phyloP scores from a whole-genome alignment of 2,888 invertebrate species.

The Invenusta paracnida region DNA sequence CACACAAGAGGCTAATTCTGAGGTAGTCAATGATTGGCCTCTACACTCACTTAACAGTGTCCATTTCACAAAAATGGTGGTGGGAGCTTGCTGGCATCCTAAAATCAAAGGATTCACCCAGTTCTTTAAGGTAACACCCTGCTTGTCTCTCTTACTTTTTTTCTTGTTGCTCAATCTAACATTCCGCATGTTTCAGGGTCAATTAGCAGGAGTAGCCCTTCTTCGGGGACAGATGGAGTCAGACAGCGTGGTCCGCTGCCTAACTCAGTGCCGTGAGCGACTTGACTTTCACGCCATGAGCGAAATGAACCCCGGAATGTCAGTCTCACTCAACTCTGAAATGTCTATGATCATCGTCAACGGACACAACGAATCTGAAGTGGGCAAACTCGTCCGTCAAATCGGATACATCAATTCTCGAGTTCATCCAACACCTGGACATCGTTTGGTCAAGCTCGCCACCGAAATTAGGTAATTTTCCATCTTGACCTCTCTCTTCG shows the following conservation, averaged over 20 bases:
- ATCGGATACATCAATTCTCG: constrained; percentile 85
- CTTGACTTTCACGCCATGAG: constrained; percentile 67
- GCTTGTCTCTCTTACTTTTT: too few relatives aligned
- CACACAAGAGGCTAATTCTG: constrained; percentile 75
- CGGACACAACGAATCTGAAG: constrained; percentile 81
- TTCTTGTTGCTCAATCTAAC: too few relatives aligned
- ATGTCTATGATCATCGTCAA: constrained; percentile 83
- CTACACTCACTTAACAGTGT: constrained; percentile 75
- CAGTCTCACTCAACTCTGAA: constrained; percentile 60
- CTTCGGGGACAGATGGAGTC: constrained; percentile 61
- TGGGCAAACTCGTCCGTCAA: constrained; percentile 69
- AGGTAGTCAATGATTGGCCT: constrained; percentile 98
- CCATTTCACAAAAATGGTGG: constrained; percentile 74
- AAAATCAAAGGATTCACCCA: constrained; percentile 59
- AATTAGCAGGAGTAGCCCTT: constrained; percentile 78
- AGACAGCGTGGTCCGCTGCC: constrained; percentile 56
- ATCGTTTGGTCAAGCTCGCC: constrained; percentile 76
- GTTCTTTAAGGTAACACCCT: too few relatives aligned
- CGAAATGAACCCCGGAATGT: constrained; percentile 75
- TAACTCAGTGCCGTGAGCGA: constrained; percentile 59
- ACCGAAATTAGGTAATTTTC: constrained; percentile 71
- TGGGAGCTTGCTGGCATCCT: constrained; percentile 97
- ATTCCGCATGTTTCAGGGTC: constrained; percentile 83
- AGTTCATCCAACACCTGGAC: constrained; percentile 86
- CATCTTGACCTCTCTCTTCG: too few relatives aligned